Base-by-base conservation (phyloP, 2,888 invertebrate genomes). In the Eristalis pertinax region DNA sequence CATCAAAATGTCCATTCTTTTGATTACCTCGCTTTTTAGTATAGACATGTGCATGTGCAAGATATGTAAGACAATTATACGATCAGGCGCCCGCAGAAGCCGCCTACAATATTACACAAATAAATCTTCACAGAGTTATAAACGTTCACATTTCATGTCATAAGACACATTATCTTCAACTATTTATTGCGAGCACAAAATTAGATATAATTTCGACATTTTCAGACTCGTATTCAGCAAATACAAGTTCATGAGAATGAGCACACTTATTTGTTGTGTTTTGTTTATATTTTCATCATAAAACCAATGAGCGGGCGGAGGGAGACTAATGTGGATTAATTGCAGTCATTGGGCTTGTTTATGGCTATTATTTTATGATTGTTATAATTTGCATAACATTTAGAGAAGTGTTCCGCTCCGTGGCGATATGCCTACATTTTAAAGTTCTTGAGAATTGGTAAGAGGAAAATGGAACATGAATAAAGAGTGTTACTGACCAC, bases 151-250 rank as follows among this genome's bases (percentile, higher is more conserved):
- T 32, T 64, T 35, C 32, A 64, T 35, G 35, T 35, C 63, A 29
- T 15, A 24, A 62, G 62, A n/a, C n/a, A 58, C 69, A 38, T 70
- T 58, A 38, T 50, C 50, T 56, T 68, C 56, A 32, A 26, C 29
- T 67, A 8, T 68, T 50, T 41, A 29, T 41, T 24, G 22, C 24
- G 32, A 67, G 29, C 29, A 56, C 68, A 32, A 69, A n/a, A 29
- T n/a, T 19, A 68, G n/a, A 22, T 29, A 69, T 29, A 29, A 32
- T 56, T 69, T 56, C 32, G 50, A 24, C 65, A 74, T 74, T 74
- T 65, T 74, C 74, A 64, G 56, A 65, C 74, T 56, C n/a, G 74
- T 74, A 74, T 74, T 74, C 35, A 56, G 35, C 35, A 19, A n/a
- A 75, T 67, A 75, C 65, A 22, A 58, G 65, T 58, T 58, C 19